Evolutionary conservation across 2,797 vertebrate genomes (phyloP).

Genomic region (Steatocranus sp.): DNA sequence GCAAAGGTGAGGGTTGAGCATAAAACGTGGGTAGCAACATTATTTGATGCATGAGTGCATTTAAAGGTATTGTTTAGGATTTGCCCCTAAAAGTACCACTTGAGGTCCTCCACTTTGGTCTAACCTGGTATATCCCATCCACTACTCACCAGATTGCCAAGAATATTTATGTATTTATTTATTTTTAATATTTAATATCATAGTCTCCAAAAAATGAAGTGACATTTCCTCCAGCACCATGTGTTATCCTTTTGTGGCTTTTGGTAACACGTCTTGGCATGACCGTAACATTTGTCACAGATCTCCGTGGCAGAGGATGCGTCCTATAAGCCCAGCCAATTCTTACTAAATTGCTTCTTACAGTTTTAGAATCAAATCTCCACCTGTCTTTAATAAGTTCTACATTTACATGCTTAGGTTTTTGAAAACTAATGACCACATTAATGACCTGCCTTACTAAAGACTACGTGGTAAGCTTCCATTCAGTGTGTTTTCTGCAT

Average conservation of each 20-base stretch:
- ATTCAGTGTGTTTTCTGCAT: rapidly evolving
- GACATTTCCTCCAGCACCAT: not conserved
- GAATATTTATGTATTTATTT: not conserved
- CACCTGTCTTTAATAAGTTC: not conserved
- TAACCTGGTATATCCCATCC: not conserved
- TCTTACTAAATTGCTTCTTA: not conserved
- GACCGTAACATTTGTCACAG: not conserved
- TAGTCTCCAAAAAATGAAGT: not conserved
- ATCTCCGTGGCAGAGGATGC: not conserved
- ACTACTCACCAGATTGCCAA: not conserved
- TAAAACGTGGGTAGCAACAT: not conserved
- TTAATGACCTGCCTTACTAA: not conserved
- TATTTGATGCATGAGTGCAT: not conserved
- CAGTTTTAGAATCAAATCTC: not conserved
- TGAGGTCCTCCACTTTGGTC: not conserved
- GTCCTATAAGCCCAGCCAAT: no score
- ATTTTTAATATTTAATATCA: not conserved
- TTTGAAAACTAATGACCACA: not conserved
- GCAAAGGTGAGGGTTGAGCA: not conserved
- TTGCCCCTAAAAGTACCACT: not conserved
- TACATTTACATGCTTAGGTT: rapidly evolving
- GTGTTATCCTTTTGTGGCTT: not conserved
- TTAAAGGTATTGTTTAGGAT: not conserved
- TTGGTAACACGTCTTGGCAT: not conserved
- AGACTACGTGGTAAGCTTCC: not conserved